Percentiles rank a stretch among this genome's conserved stretches.
Conservation (phyloP, 2,113 vertebrate genomes). For the Turnix velox region DNA sequence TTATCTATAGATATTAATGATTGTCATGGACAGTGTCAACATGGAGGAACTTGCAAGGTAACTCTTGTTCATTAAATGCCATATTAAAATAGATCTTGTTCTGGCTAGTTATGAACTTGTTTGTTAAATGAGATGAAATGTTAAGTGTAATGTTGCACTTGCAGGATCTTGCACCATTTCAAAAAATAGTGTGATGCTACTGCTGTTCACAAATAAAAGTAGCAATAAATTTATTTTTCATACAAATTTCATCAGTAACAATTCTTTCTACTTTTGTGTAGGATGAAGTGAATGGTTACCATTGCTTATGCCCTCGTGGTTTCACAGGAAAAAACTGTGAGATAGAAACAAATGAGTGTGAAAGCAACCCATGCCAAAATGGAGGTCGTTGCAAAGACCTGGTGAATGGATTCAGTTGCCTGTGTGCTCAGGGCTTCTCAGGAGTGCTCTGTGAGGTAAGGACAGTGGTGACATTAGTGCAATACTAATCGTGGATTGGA, state of each 20-base stretch:
- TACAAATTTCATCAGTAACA: neutral
- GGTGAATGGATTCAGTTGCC: slow-evolving; percentile 79
- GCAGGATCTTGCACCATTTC: neutral
- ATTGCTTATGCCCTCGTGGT: slow-evolving; percentile 82
- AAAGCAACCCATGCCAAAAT: slow-evolving; percentile 83
- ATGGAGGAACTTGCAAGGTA: slow-evolving; percentile 91
- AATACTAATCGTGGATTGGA: neutral
- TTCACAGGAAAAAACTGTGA: slow-evolving; percentile 89
- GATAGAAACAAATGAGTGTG: slow-evolving; percentile 76
- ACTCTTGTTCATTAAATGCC: neutral
- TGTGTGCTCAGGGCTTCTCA: slow-evolving; percentile 81
- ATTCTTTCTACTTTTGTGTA: neutral
- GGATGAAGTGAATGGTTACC: slow-evolving; percentile 79
- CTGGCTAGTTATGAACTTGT: neutral
- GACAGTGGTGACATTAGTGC: neutral
- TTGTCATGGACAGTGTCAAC: slow-evolving; percentile 90
- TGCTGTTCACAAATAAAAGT: neutral
- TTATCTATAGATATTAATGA: slow-evolving; percentile 79
- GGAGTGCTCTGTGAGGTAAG: slow-evolving; percentile 89
- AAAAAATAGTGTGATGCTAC: neutral
- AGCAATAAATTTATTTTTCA: neutral
- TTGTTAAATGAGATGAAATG: neutral
- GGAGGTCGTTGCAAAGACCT: slow-evolving; percentile 79
- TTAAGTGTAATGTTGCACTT: neutral
- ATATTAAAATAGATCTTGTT: neutral